A percentile compares a stretch with the other conserved stretches of the same genome.
phyloP scores from a whole-genome alignment of 1,140 invertebrate genomes.

The Drosophila quadrilineata region DNA sequence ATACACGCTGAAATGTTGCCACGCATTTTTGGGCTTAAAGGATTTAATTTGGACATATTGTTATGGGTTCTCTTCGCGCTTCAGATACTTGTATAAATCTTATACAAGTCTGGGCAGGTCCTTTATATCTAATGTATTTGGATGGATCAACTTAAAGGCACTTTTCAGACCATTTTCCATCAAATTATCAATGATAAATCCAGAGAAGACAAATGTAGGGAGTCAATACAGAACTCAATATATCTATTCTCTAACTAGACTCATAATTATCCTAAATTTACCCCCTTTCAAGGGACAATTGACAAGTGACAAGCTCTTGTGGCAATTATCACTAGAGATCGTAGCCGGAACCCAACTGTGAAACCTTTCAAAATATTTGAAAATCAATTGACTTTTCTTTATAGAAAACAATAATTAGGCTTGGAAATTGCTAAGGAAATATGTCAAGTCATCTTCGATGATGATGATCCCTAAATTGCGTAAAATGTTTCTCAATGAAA shows the following conservation, averaged over 20 bases:
- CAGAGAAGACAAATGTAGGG: too few species aligned
- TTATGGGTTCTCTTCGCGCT: constrained; percentile 35
- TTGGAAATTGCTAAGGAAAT: not conserved
- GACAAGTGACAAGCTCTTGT: too few species aligned
- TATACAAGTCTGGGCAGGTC: constrained; percentile 11
- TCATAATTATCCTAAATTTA: too few species aligned
- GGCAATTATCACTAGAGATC: not conserved
- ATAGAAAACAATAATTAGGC: constrained; percentile 43
- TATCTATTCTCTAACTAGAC: too few species aligned
- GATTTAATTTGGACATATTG: constrained; percentile 71
- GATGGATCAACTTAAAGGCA: too few species aligned
- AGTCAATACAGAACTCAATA: too few species aligned
- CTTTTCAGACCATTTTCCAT: too few species aligned
- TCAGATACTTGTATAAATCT: constrained; percentile 25
- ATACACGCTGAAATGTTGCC: constrained; percentile 60
- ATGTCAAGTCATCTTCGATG: constrained; percentile 30
- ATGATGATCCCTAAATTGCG: constrained; percentile 43
- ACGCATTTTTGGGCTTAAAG: constrained; percentile 54
- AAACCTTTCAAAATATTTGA: constrained; percentile 22
- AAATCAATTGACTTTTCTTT: constrained; percentile 7
- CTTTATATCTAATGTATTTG: too few species aligned
- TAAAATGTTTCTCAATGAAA: constrained; percentile 43
- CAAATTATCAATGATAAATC: too few species aligned
- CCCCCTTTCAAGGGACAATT: too few species aligned
- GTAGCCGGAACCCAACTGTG: constrained; percentile 16